Evolutionary conservation across 1,140 invertebrate species (phyloP), one percentile per base, ranked within the genome.

Genomic region (Fopius arisanus): DNA sequence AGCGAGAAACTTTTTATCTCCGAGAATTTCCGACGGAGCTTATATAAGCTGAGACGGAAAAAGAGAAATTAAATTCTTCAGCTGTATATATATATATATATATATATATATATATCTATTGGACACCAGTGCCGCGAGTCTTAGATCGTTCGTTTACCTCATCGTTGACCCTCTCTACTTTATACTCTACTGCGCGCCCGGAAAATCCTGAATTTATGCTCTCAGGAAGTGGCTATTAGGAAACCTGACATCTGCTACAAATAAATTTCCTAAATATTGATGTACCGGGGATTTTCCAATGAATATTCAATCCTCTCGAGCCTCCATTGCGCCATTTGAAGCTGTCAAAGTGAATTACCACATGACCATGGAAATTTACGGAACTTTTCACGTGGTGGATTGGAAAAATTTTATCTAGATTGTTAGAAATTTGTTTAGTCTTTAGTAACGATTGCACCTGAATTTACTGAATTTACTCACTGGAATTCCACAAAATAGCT

Each of bases 61-160:
- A 41, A 33, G 40, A 71, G 54, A 71, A 71, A 71, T 71, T 71
- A 71, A 71, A 71, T 71, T 71, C 70, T 40, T 40, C 6, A 37
- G 51, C 29, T 70, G 19, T 37, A 70, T 70, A 19, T 48, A 19
- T 48, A 48, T 43, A 43, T 43, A 14, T 16, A 43, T 43, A 16
- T 43, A 9, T 33, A 33, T 9, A 33, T 33, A 33, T 37, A 7
- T 37, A 37, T 37, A 12, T 12, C n/a, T 51, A 51, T 51, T 9
- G 43, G 43, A 51, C 43, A 51, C 19, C 43, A 3, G 43, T 51
- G 19, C 31, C 26, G 28, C 51, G 37, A 70, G 68, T 59, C 68
- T 33, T 9, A n/a, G 51, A 70, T 51, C 29, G 21, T 65, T 71
- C 33, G 70, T 65, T 65, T 65, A 23, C 59, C 37, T 71, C 26